phyloP scores from a whole-genome alignment of 2,113 vertebrate species.

The Fregetta grallaria region DNA sequence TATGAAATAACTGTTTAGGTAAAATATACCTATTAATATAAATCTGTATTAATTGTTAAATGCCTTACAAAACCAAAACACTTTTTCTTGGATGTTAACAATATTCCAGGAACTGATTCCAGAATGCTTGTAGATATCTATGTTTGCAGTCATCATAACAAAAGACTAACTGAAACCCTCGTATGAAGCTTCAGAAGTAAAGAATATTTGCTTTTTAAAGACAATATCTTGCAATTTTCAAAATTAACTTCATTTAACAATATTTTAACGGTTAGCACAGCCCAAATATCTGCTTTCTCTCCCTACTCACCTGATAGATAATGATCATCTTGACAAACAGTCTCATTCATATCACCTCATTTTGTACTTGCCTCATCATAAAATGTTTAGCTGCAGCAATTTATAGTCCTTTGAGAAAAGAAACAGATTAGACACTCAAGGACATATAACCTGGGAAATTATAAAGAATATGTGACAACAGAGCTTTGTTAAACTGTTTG shows the following conservation, averaged over 20 bases:
- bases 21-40: neutral
- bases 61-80: neutral
- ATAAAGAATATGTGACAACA: neutral
- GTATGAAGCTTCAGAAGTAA: neutral
- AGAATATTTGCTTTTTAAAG: neutral
- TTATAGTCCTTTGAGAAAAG: neutral
- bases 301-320: neutral
- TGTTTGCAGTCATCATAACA: neutral
- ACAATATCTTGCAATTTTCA: neutral
- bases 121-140: neutral
- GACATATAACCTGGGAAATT: neutral
- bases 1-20: neutral
- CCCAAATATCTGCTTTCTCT: neutral
- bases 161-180: neutral
- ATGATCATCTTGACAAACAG: neutral
- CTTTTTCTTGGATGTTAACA: neutral
- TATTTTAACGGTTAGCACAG: neutral
- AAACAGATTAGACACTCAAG: neutral
- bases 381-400: neutral
- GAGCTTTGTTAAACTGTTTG: neutral
- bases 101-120: fast-evolving
- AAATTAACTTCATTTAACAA: neutral
- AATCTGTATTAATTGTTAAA: neutral
- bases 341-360: neutral
- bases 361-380: neutral